Percentiles rank a stretch among this genome's conserved stretches.
phyloP scores from a whole-genome alignment of 2,888 invertebrate species.

The Ecdyonurus torrentis region DNA sequence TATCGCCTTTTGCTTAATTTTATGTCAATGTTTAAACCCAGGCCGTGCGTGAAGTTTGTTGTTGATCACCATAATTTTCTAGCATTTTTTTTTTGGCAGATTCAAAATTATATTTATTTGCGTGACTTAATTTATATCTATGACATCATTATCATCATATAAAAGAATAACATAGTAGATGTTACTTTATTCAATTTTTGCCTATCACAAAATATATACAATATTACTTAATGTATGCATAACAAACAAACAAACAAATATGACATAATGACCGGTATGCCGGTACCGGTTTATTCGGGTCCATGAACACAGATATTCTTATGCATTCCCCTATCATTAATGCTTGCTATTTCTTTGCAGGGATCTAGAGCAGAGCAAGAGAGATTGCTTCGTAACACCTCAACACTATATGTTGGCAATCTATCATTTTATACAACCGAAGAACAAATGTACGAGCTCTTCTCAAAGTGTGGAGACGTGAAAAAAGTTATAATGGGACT shows the following conservation, averaged over 20 bases:
- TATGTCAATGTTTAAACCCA: neutral
- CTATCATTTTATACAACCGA: constrained; percentile 97
- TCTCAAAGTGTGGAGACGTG: constrained; percentile 90
- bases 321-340: too few relatives aligned
- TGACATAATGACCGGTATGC: constrained; percentile 11
- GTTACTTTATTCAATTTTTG: too few relatives aligned
- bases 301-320: too few relatives aligned
- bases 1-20: neutral
- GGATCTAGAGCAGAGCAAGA: constrained; percentile 84
- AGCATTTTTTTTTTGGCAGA: too few relatives aligned
- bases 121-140: too few relatives aligned
- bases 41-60: neutral
- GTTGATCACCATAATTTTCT: constrained; percentile 5
- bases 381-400: constrained; percentile 47
- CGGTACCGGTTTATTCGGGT: neutral
- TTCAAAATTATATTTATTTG: too few relatives aligned
- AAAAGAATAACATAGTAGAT: too few relatives aligned
- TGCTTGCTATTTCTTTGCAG: constrained; percentile 33
- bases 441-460: constrained; percentile 94
- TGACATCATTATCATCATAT: too few relatives aligned
- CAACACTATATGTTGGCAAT: constrained; percentile 93
- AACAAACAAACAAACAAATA: too few relatives aligned
- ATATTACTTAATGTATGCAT: too few relatives aligned
- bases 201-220: too few relatives aligned
- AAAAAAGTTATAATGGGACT: constrained; percentile 92